phyloP scores from a whole-genome alignment of 2,888 invertebrate genomes.

The Coenonympha arcania region DNA sequence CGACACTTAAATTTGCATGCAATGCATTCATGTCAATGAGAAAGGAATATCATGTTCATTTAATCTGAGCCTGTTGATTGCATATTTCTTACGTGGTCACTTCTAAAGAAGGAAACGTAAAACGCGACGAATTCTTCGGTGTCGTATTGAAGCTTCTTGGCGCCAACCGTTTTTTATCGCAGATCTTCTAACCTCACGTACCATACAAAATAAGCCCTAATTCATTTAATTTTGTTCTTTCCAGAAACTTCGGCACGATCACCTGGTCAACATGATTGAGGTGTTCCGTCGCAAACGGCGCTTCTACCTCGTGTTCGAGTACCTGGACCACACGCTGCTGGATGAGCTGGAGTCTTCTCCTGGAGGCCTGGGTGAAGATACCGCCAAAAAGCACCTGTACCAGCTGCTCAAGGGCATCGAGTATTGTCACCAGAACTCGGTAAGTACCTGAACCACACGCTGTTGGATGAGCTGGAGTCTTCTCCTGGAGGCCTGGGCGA shows the following conservation, averaged over 20 bases:
- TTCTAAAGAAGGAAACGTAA: too few species aligned
- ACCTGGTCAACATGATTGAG: slow-evolving; percentile 90
- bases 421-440: slow-evolving; percentile 89
- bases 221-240: neutral
- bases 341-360: slow-evolving; percentile 85
- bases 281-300: slow-evolving; percentile 88
- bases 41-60: too few species aligned
- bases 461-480: slow-evolving; percentile 87
- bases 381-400: slow-evolving; percentile 82
- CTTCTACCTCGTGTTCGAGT: slow-evolving; percentile 91
- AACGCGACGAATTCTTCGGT: too few species aligned
- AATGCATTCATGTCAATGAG: too few species aligned
- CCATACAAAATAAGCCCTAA: too few species aligned
- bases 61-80: too few species aligned
- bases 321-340: slow-evolving; percentile 87
- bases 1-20: too few species aligned
- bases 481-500: slow-evolving; percentile 81
- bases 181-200: too few species aligned
- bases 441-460: slow-evolving; percentile 90
- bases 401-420: slow-evolving; percentile 86
- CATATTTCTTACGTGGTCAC: too few species aligned
- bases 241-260: slow-evolving; percentile 90
- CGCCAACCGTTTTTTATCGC: too few species aligned
- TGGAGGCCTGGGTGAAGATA: slow-evolving; percentile 82
- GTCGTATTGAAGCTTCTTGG: too few species aligned